Evolutionary conservation across 2,888 invertebrate genomes (phyloP).

Genomic region (Cheiracanthium punctorium): DNA sequence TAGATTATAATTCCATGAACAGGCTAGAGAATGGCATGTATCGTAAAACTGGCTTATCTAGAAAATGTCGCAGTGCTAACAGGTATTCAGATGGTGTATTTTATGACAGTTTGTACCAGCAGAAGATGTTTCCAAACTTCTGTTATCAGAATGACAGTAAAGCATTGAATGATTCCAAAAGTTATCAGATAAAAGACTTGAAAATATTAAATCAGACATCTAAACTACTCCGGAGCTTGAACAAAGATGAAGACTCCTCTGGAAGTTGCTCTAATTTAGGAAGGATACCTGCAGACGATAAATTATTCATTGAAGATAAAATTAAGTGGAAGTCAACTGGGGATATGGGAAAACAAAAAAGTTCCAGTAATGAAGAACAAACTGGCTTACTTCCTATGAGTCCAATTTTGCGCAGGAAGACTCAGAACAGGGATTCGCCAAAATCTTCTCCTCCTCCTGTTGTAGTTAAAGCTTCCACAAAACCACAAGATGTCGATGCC

Average conservation of each 20-base stretch:
- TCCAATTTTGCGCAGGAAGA: constrained; percentile 71
- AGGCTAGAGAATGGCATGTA: constrained; percentile 13
- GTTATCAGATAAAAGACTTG: constrained; percentile 26
- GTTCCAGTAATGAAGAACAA: constrained; percentile 26
- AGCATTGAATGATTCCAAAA: constrained; percentile 38
- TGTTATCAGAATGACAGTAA: constrained; percentile 26
- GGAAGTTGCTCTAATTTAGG: constrained; percentile 61
- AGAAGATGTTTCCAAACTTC: constrained; percentile 21
- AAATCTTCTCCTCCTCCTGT: constrained; percentile 46
- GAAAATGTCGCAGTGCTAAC: constrained; percentile 55
- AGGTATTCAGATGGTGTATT: constrained; percentile 58
- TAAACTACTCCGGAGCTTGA: constrained; percentile 28
- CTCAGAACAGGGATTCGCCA: constrained; percentile 73
- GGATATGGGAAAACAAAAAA: constrained; percentile 44
- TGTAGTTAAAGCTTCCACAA: constrained; percentile 68
- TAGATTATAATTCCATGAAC: constrained; percentile 28
- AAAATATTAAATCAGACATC: constrained; percentile 41
- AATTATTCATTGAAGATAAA: constrained; percentile 45
- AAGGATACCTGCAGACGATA: constrained; percentile 26
- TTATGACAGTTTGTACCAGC: constrained; percentile 41
- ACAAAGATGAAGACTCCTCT: constrained; percentile 53
- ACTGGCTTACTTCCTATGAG: constrained; percentile 70
- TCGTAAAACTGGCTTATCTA: neutral
- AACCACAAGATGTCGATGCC: constrained; percentile 67
- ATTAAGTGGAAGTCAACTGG: constrained; percentile 57